Evolutionary conservation across 2,888 invertebrate species (phyloP).

Genomic region (Tricholauxania praeusta): DNA sequence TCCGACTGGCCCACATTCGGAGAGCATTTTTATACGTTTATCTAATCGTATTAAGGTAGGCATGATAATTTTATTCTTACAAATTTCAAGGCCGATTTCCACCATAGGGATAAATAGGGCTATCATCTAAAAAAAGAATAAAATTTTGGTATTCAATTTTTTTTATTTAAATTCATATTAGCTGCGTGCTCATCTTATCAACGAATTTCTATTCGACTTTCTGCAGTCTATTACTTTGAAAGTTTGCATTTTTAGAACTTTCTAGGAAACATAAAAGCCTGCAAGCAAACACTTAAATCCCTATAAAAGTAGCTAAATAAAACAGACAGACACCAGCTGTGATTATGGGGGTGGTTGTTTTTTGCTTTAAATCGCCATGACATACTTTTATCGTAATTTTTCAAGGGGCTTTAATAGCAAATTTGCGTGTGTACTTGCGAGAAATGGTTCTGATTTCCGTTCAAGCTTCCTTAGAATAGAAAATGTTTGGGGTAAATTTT

Average conservation of each 20-base stretch:
- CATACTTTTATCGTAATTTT: slow-evolving; percentile 30
- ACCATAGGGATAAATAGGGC: too few relatives aligned
- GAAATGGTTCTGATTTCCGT: slow-evolving; percentile 27
- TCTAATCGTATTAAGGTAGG: slow-evolving; percentile 94
- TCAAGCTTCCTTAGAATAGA: slow-evolving; percentile 19
- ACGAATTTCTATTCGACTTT: too few relatives aligned
- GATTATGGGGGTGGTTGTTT: background rate
- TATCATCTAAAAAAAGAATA: too few relatives aligned
- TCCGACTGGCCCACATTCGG: slow-evolving; percentile 75
- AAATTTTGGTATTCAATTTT: too few relatives aligned
- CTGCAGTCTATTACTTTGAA: too few relatives aligned
- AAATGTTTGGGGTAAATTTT: background rate
- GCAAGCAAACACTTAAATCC: too few relatives aligned
- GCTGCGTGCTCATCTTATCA: too few relatives aligned
- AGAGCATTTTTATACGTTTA: slow-evolving; percentile 94
- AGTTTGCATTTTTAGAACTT: too few relatives aligned
- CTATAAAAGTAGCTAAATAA: background rate
- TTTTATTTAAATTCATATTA: too few relatives aligned
- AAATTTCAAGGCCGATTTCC: too few relatives aligned
- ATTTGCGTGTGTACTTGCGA: slow-evolving; percentile 55
- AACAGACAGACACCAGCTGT: slow-evolving; percentile 21
- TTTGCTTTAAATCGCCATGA: slow-evolving; percentile 16
- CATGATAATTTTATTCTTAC: slow-evolving; percentile 9
- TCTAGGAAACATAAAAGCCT: too few relatives aligned
- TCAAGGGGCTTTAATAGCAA: slow-evolving; percentile 47